These are phyloP conservation scores for Procambarus clarkii DNA, from an alignment of 1,140 invertebrate genomes.

Conservation along the genomic window DNA sequence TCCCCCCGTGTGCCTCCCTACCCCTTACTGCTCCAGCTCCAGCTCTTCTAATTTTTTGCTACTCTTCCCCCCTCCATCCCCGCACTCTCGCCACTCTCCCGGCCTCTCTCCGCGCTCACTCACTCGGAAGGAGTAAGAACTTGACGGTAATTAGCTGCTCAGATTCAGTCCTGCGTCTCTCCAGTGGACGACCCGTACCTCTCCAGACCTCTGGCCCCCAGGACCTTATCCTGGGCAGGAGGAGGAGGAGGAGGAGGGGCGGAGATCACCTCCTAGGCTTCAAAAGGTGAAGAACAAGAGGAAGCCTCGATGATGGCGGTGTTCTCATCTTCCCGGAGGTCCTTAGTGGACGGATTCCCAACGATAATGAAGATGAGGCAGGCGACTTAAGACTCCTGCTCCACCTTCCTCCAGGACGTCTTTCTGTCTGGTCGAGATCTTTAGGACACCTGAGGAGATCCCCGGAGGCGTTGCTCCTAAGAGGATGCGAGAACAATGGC, in stretches of 20 bases:
- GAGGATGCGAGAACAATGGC: no score
- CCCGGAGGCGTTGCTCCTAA: no score
- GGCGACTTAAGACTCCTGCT: no score
- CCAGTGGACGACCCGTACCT: slow-evolving; percentile 6
- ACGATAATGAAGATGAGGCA: no score
- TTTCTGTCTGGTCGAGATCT: no score
- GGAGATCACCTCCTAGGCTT: neutral
- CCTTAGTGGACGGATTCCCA: no score
- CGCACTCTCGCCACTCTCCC: neutral
- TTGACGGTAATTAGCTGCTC: slow-evolving; percentile 39
- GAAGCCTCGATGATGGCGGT: neutral
- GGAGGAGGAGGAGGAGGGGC: neutral
- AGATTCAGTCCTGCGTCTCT: slow-evolving; percentile 18
- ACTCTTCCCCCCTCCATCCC: slow-evolving; percentile 4
- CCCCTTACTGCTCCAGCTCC: neutral
- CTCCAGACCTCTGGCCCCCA: neutral
- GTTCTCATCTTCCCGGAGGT: no score
- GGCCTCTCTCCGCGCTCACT: neutral
- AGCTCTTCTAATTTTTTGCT: neutral
- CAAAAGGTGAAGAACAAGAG: neutral
- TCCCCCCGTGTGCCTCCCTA: neutral
- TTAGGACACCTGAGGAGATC: no score
- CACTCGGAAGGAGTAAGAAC: neutral
- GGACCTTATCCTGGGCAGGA: neutral
- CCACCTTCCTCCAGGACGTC: no score